Conservation (phyloP, 2,113 vertebrate species). For the Callorhinus ursinus region DNA sequence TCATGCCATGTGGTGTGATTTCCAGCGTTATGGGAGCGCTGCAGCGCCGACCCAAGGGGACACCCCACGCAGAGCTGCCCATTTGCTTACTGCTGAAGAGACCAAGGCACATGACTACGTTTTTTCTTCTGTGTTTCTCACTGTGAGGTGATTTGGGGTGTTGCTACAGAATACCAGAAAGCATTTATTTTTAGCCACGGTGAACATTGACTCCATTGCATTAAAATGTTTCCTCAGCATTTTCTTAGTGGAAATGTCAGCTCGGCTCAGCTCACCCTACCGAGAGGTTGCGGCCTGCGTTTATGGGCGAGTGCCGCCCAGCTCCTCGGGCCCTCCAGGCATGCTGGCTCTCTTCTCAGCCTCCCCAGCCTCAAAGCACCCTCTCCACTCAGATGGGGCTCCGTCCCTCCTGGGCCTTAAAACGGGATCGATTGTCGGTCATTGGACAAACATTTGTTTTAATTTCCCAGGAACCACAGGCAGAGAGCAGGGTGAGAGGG, state of each 20-base stretch:
- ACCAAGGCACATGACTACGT: fast-evolving
- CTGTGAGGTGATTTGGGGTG: too few species aligned
- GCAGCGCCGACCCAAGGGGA: fast-evolving
- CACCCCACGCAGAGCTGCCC: fast-evolving
- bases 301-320: neutral
- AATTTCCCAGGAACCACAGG: conserved; percentile 52
- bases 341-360: neutral
- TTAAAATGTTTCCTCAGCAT: neutral
- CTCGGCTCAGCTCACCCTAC: neutral
- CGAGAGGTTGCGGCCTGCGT: neutral
- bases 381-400: neutral
- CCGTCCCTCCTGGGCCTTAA: conserved; percentile 22
- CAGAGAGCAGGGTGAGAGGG: neutral
- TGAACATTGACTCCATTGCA: neutral
- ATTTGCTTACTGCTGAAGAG: neutral
- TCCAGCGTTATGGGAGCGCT: fast-evolving
- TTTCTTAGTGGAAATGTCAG: neutral
- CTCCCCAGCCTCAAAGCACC: neutral
- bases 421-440: conserved; percentile 44
- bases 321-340: neutral
- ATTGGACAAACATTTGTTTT: conserved; percentile 59
- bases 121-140: fast-evolving
- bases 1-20: fast-evolving
- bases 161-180: neutral
- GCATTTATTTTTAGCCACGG: neutral